These are phyloP conservation scores for Recurvirostra avosetta DNA, from an alignment of 2,113 vertebrate genomes.

Conservation along the genomic window DNA sequence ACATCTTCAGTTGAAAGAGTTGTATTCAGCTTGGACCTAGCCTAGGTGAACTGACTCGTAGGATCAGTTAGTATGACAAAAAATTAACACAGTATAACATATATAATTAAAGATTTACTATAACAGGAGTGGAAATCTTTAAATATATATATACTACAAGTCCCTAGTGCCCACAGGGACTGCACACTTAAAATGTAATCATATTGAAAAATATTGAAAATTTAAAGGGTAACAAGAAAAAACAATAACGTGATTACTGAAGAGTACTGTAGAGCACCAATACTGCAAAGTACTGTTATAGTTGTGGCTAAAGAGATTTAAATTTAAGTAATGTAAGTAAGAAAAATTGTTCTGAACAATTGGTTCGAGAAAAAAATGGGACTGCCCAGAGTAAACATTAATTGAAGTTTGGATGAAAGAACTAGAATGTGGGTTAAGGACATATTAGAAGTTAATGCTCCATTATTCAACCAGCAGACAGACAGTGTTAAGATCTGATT, in stretches of 20 bases:
- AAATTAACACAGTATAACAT: background rate
- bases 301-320: background rate
- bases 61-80: background rate
- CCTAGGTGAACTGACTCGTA: background rate
- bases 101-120: background rate
- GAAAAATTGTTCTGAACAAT: background rate
- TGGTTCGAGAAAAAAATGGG: background rate
- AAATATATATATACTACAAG: background rate
- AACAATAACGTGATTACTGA: background rate
- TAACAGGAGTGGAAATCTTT: background rate
- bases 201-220: background rate
- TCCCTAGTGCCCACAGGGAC: background rate
- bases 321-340: background rate
- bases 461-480: background rate
- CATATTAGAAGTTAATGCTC: background rate
- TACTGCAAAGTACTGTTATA: background rate
- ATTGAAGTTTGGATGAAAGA: background rate
- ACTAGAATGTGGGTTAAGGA: background rate
- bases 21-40: background rate
- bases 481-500: background rate
- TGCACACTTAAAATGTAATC: background rate
- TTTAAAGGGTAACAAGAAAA: background rate
- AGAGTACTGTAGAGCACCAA: background rate
- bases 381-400: background rate
- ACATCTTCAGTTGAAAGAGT: background rate